Evolutionary conservation across 1,140 invertebrate species (phyloP), one percentile per base, ranked within the genome.

Genomic region (Papilio polyxenes): DNA sequence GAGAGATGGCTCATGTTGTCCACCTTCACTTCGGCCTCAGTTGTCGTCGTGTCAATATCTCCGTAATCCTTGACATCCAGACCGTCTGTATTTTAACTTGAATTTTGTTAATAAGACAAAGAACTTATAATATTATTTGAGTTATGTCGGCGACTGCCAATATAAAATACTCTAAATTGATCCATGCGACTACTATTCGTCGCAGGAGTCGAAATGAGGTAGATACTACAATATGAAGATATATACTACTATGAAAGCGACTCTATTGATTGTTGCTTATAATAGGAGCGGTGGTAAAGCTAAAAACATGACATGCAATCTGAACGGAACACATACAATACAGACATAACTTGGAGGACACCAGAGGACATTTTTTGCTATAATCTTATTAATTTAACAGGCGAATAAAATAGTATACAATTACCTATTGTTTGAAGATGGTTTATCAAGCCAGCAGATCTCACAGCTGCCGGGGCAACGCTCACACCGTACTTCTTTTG

Each of bases 41-140:
- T 81, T 59, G 86, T 88, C 65, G 83, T 85, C 80, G 86, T 88
- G 86, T 92, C 91, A n/a, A 97, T 90, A 86, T 97, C 96, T 1
- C 97, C 97, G 87, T 97, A 97, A 92, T 97, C 97, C 87, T 95
- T 95, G 11, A 97, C 95, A 81, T 97, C 95, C 10, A 97, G 89
- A 2, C 96, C 90, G 85, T 95, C 95, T 96, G 40, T n/a, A 80
- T 20, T 53, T 69, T 62, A 20, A 62, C 69, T 75, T 83, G 7
- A 72, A 76, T 53, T 53, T 6, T 49, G 10, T 49, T 3, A 75
- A 17, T 37, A 6, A 37, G 65, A 15, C 9, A 59, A 56, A 8
- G 53, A 56, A 56, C 13, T 6, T 59, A 44, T 0, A 53, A 53
- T 17, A 53, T 53, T 17, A 53, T 6, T 0, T 17, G 15, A 53